Percentiles rank a stretch among this genome's conserved stretches.
Conservation (phyloP, 2,888 invertebrate species). For the Oscheius sp. region DNA sequence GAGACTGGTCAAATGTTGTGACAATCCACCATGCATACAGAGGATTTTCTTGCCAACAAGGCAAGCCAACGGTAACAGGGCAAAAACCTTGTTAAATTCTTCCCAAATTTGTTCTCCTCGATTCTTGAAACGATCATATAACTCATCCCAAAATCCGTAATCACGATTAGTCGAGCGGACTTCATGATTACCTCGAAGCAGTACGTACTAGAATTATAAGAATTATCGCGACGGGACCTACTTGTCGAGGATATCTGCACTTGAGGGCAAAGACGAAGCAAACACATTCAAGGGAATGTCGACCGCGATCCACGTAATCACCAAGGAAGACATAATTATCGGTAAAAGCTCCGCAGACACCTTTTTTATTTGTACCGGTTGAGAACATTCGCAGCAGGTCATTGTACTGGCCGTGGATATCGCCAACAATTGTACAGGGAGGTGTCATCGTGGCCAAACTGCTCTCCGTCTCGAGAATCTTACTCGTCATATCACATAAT, state of each 20-base stretch:
- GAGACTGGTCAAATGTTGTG: conserved; percentile 31
- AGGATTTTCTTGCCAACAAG: conserved; percentile 42
- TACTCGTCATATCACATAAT: not conserved
- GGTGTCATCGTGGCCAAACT: not conserved
- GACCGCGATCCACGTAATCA: not conserved
- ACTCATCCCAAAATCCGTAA: conserved; percentile 46
- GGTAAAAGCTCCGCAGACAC: not conserved
- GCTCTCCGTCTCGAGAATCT: not conserved
- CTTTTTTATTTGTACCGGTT: not conserved
- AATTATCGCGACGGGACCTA: too few species aligned
- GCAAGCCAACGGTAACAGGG: conserved; percentile 42
- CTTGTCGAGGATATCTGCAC: not conserved
- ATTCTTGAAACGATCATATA: conserved; percentile 8
- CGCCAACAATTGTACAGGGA: not conserved
- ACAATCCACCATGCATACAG: conserved; percentile 53
- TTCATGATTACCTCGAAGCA: conserved; percentile 53
- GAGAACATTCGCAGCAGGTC: not conserved
- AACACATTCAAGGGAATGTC: not conserved
- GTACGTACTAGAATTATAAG: conserved; percentile 18
- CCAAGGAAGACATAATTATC: not conserved
- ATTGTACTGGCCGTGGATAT: not conserved
- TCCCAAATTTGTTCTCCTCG: conserved; percentile 40
- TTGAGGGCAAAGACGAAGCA: not conserved
- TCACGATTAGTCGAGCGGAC: conserved; percentile 47
- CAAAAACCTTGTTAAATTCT: conserved; percentile 44